A percentile compares a stretch with the other conserved stretches of the same genome.
Conservation (phyloP, 2,797 vertebrate species). For the Poeciliopsis paucimaculata region DNA sequence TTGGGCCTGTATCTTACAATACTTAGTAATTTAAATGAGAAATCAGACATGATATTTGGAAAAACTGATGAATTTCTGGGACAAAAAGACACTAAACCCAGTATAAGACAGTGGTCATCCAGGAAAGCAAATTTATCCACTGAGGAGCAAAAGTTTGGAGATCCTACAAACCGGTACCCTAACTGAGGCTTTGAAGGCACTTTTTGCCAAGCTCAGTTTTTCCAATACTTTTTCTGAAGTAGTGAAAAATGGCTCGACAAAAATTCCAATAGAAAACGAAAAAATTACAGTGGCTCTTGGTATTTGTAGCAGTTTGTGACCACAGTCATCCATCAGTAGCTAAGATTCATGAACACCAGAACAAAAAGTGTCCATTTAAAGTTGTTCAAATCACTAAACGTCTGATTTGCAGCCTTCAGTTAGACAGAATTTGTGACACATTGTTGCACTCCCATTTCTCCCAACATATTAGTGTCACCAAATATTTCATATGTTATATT, state of each 20-base stretch:
- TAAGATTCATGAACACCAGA: neutral
- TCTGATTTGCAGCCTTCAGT: neutral
- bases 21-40: neutral
- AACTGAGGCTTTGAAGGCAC: neutral
- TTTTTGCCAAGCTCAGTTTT: neutral
- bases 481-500: neutral
- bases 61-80: neutral
- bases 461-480: neutral
- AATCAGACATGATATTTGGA: neutral
- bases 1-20: neutral
- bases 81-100: neutral
- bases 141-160: neutral
- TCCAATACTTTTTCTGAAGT: neutral
- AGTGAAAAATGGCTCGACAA: neutral
- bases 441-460: neutral
- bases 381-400: no score
- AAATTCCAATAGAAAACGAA: neutral
- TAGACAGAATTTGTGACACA: neutral
- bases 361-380: neutral
- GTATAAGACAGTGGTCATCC: neutral
- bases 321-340: neutral
- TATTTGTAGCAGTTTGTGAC: neutral
- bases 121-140: neutral
- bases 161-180: neutral
- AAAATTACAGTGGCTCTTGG: neutral